phyloP scores from a whole-genome alignment of 2,113 vertebrate species.

The Callipepla californica region DNA sequence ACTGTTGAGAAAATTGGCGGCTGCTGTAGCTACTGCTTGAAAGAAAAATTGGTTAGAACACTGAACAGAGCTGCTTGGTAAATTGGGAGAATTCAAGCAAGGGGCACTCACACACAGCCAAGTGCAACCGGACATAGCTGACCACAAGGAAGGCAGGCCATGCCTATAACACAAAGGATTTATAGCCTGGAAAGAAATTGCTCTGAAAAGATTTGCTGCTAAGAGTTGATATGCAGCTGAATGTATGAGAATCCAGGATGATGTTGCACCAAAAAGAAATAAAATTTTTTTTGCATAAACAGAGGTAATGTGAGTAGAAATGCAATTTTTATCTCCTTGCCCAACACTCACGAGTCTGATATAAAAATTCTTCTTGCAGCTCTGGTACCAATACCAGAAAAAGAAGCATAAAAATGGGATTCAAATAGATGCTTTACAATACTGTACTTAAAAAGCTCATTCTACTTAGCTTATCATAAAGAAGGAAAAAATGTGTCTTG shows the following conservation, averaged over 20 bases:
- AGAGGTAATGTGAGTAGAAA: slow-evolving; percentile 30
- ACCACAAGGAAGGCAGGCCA: background rate
- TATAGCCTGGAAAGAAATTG: slow-evolving; percentile 9
- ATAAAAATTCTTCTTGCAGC: slow-evolving; percentile 7
- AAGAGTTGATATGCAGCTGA: background rate
- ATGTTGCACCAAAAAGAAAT: background rate
- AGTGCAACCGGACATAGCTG: background rate
- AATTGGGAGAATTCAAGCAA: background rate
- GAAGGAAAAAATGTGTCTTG: slow-evolving; percentile 7
- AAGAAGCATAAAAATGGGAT: background rate
- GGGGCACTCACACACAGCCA: background rate
- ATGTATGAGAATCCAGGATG: background rate
- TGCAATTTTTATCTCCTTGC: slow-evolving; percentile 42
- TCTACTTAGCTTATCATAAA: slow-evolving; percentile 46
- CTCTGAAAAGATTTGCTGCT: background rate
- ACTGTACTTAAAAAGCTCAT: slow-evolving; percentile 15
- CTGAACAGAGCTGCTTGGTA: background rate
- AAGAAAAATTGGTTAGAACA: slow-evolving; percentile 35
- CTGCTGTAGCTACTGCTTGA: background rate
- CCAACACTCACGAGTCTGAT: background rate
- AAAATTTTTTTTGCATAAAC: slow-evolving; percentile 36
- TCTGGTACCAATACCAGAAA: background rate
- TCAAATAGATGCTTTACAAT: slow-evolving; percentile 19
- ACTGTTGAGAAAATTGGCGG: background rate
- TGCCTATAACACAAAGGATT: background rate